A percentile compares a stretch with the other conserved stretches of the same genome.
These are phyloP conservation scores for Ataeniobius toweri DNA, from an alignment of 2,797 vertebrate genomes.

Conservation along the genomic window DNA sequence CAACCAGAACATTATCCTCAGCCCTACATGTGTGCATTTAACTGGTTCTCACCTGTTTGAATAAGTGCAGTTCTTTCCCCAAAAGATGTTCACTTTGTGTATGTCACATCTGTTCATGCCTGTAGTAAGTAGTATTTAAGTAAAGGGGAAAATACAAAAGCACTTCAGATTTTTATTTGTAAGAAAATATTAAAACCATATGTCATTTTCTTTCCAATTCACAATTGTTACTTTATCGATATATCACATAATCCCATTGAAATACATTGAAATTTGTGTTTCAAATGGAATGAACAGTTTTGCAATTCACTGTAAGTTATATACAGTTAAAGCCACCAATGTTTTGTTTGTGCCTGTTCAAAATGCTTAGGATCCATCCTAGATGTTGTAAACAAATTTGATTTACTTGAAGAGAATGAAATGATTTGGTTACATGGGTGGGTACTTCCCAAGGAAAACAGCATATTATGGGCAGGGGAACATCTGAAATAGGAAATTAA, in stretches of 20 bases:
- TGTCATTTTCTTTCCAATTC: background rate
- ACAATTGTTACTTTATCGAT: background rate
- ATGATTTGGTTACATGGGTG: constrained; percentile 10
- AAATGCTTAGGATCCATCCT: background rate
- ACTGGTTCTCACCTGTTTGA: background rate
- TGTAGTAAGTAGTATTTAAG: background rate
- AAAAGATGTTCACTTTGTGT: background rate
- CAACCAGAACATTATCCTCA: background rate
- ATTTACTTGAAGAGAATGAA: constrained; percentile 1
- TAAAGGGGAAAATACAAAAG: background rate
- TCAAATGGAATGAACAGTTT: background rate
- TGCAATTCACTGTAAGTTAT: background rate
- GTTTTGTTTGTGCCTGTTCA: background rate
- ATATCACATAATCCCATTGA: no score
- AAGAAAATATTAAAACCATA: background rate
- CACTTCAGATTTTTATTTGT: background rate
- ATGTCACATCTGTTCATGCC: background rate
- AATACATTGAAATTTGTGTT: background rate
- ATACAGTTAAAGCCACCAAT: background rate
- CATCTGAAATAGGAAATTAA: constrained; percentile 7
- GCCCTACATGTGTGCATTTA: background rate
- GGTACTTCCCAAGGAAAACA: background rate
- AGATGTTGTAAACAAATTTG: background rate
- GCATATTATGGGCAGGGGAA: constrained; percentile 5
- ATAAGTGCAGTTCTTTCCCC: background rate